phyloP scores from a whole-genome alignment of 92 coral and sea anemone species.

The Paramuricea clavata region DNA sequence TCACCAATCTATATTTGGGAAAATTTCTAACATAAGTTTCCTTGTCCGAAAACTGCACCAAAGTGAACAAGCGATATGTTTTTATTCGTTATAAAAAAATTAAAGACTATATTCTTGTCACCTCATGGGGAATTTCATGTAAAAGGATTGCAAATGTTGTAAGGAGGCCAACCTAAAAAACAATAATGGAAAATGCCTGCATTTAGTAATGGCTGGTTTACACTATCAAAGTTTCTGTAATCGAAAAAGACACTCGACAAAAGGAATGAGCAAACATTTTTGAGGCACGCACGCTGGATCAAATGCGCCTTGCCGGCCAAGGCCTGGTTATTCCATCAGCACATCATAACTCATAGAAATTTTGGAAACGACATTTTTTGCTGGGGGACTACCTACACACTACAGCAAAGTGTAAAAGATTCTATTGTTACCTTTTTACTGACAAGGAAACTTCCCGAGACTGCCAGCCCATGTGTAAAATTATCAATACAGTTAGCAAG shows the following conservation, averaged over 20 bases:
- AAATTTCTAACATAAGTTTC: neutral
- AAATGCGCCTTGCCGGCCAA: no score
- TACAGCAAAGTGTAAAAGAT: no score
- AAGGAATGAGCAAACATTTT: no score
- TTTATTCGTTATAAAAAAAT: neutral
- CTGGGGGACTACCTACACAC: no score
- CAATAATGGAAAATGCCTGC: neutral
- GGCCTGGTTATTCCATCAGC: no score
- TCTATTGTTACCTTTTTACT: slow-evolving; percentile 80
- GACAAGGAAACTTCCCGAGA: slow-evolving; percentile 95
- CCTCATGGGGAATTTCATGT: slow-evolving; percentile 99
- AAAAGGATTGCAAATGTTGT: slow-evolving; percentile 96
- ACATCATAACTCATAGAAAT: no score
- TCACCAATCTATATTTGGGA: slow-evolving; percentile 84
- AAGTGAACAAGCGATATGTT: neutral
- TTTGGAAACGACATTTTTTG: no score
- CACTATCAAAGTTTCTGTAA: no score
- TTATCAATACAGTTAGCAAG: slow-evolving; percentile 95
- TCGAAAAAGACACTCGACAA: no score
- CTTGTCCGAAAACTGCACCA: neutral
- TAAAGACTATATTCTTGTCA: slow-evolving; percentile 9
- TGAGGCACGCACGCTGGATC: no score
- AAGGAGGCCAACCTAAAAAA: slow-evolving; percentile 87
- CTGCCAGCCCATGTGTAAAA: slow-evolving; percentile 98
- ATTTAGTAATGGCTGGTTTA: no score